These are phyloP conservation scores for Lontra canadensis DNA, from an alignment of 2,113 vertebrate genomes.

Conservation along the genomic window DNA sequence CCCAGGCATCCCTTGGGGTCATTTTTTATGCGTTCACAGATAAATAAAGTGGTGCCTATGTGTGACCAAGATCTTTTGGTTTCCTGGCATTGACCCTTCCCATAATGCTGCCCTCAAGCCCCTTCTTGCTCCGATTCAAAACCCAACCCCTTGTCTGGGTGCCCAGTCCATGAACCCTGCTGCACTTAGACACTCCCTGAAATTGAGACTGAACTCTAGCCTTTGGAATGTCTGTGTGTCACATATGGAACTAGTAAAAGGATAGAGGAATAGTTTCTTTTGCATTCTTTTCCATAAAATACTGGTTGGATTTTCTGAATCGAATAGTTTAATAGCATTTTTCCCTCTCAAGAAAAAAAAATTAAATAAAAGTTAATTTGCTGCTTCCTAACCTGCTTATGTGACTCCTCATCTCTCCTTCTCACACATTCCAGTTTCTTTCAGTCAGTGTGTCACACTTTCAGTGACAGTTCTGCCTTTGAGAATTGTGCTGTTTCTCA, in stretches of 20 bases:
- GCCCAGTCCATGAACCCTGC: neutral
- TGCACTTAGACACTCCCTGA: slow-evolving; percentile 13
- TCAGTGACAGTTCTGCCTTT: neutral
- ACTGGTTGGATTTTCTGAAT: slow-evolving; percentile 47
- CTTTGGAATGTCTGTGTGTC: slow-evolving; percentile 42
- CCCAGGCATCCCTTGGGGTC: too few relatives aligned
- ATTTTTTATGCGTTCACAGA: neutral
- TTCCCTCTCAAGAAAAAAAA: neutral
- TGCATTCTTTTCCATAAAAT: slow-evolving; percentile 65
- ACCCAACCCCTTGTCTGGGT: neutral
- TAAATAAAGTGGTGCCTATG: neutral
- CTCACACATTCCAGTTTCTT: neutral
- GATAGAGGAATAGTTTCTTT: neutral
- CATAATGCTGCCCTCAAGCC: neutral
- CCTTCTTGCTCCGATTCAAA: neutral
- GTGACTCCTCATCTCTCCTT: neutral
- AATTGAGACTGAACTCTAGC: neutral
- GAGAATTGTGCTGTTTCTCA: slow-evolving; percentile 17
- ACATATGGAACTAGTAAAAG: slow-evolving; percentile 37
- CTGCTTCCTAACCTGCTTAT: neutral
- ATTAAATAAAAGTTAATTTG: neutral
- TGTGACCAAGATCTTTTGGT: neutral
- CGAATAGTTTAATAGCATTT: neutral
- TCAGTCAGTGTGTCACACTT: neutral
- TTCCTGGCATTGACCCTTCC: neutral